Evolutionary conservation across 2,888 invertebrate genomes (phyloP).

Genomic region (Pelosia muscerda): DNA sequence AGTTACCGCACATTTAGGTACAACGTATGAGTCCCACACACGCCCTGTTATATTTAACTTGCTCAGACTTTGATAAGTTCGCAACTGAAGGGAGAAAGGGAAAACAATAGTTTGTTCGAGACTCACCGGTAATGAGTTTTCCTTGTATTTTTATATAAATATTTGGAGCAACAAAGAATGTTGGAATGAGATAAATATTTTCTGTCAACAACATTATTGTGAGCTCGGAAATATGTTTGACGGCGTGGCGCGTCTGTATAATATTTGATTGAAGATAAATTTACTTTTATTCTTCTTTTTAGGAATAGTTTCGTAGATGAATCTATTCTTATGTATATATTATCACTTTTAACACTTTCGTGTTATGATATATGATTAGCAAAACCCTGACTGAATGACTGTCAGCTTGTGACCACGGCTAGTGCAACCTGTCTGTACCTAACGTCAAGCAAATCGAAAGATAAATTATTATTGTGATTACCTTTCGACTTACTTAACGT

Average conservation of each 20-base stretch:
- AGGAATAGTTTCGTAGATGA: too few species aligned
- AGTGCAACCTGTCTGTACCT: too few species aligned
- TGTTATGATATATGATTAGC: too few species aligned
- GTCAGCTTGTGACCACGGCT: too few species aligned
- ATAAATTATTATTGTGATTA: too few species aligned
- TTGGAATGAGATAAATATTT: neutral
- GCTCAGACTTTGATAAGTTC: conserved; percentile 38
- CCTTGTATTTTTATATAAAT: conserved; percentile 35
- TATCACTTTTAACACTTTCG: too few species aligned
- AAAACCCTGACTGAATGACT: too few species aligned
- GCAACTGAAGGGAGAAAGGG: conserved; percentile 26
- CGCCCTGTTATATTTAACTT: conserved; percentile 32
- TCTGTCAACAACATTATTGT: neutral
- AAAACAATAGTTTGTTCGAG: conserved; percentile 36
- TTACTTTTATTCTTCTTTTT: too few species aligned
- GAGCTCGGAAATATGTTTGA: neutral
- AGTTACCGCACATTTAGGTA: conserved; percentile 4
- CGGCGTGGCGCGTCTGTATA: neutral
- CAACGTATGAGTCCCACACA: conserved; percentile 18
- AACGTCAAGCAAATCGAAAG: too few species aligned
- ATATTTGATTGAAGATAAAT: too few species aligned
- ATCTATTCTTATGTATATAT: too few species aligned
- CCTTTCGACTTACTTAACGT: too few species aligned
- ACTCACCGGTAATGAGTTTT: conserved; percentile 38
- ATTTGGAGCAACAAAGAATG: conserved; percentile 15